Conservation (phyloP, 2,888 invertebrate genomes). For the Trachelus stipa region DNA sequence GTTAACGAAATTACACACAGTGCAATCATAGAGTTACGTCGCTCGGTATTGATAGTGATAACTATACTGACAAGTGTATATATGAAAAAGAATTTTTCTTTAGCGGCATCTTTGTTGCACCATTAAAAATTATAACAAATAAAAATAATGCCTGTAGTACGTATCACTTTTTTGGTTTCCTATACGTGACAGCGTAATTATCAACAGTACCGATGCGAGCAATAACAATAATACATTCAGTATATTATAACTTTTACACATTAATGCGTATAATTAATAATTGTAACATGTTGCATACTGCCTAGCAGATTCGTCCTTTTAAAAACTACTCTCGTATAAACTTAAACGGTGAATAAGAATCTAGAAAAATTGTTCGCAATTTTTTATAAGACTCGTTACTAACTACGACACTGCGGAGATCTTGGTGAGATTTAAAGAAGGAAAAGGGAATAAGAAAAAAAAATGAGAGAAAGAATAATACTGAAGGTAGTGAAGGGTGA, state of each 20-base stretch:
- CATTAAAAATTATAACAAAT: background rate
- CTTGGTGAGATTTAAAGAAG: background rate
- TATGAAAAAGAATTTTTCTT: background rate
- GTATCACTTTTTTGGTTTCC: background rate
- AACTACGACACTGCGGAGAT: background rate
- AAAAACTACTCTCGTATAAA: background rate
- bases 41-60: background rate
- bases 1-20: background rate
- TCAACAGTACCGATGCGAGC: background rate
- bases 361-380: background rate
- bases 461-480: background rate
- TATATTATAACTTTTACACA: background rate
- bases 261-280: background rate
- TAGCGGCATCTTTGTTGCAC: background rate
- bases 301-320: background rate
- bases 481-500: background rate
- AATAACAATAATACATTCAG: background rate
- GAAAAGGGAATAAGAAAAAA: background rate
- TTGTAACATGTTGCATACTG: background rate
- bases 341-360: background rate
- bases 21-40: background rate
- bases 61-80: background rate
- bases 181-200: background rate
- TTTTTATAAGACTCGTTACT: background rate
- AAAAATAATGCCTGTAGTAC: background rate